Evolutionary conservation across 2,888 invertebrate genomes (phyloP).

Genomic region (Chrysodeixis includens): DNA sequence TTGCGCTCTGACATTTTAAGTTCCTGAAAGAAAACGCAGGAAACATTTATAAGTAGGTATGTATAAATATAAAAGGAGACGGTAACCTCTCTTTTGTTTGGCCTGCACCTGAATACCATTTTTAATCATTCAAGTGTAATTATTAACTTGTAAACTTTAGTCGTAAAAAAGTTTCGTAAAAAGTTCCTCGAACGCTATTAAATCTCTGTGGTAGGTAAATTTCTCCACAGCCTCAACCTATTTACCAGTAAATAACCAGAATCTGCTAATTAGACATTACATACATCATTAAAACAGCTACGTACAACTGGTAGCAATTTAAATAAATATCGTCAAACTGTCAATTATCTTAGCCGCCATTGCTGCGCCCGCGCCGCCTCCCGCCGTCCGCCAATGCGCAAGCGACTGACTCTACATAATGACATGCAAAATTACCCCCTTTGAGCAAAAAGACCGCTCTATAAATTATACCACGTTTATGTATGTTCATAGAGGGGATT

Average conservation of each 20-base stretch:
- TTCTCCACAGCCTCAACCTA: background rate
- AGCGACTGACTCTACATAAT: constrained; percentile 61
- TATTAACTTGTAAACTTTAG: too few relatives aligned
- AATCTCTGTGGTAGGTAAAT: background rate
- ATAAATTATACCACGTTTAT: constrained; percentile 59
- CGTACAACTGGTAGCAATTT: constrained; percentile 40
- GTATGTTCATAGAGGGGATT: constrained; percentile 26
- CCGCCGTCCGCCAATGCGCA: constrained; percentile 66
- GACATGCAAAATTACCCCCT: constrained; percentile 71
- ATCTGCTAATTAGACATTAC: background rate
- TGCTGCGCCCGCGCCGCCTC: constrained; percentile 64
- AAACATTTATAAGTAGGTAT: too few relatives aligned
- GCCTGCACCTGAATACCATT: too few relatives aligned
- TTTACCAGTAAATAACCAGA: background rate
- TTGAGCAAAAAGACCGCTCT: constrained; percentile 47
- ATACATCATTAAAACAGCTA: background rate
- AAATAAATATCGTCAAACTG: constrained; percentile 47
- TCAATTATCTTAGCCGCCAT: constrained; percentile 57
- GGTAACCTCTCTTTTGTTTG: too few relatives aligned
- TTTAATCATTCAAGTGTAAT: too few relatives aligned
- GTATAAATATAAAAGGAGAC: too few relatives aligned
- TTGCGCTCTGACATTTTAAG: too few relatives aligned
- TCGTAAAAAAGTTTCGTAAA: too few relatives aligned
- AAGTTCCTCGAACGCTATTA: too few relatives aligned
- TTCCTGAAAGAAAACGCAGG: too few relatives aligned